These are phyloP conservation scores for Blastomussa wellsi DNA, from an alignment of 92 coral and sea anemone genomes.

Conservation along the genomic window DNA sequence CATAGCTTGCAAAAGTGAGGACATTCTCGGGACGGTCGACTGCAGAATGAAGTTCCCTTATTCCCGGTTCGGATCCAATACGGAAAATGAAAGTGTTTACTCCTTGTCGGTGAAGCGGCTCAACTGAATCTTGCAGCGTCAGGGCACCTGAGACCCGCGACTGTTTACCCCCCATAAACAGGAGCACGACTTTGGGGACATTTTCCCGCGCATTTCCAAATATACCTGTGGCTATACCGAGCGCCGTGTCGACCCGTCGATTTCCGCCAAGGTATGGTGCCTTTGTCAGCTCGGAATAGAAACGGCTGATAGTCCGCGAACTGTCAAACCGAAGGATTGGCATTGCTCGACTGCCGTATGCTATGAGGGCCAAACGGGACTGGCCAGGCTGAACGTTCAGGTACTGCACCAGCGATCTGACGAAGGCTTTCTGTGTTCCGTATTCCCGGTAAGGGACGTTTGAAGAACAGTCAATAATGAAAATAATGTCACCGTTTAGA, in stretches of 20 bases:
- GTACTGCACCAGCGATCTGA: conserved; percentile 24
- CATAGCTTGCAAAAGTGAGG: conserved; percentile 14
- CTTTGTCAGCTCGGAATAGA: conserved; percentile 30
- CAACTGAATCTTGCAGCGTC: conserved; percentile 51
- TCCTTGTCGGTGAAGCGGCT: conserved; percentile 52
- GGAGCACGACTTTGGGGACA: conserved; percentile 65
- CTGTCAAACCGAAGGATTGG: conserved; percentile 15
- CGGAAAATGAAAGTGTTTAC: conserved; percentile 66
- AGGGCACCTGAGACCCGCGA: conserved; percentile 47
- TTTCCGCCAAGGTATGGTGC: conserved; percentile 63
- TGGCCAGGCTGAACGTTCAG: conserved; percentile 33
- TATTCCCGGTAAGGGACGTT: conserved; percentile 30
- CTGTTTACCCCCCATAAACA: conserved; percentile 76
- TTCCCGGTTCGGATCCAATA: conserved; percentile 57
- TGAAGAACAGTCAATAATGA: conserved; percentile 33
- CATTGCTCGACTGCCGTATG: conserved; percentile 28
- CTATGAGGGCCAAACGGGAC: conserved; percentile 38
- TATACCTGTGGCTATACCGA: conserved; percentile 34
- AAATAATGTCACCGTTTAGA: conserved; percentile 37
- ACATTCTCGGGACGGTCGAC: conserved; percentile 47
- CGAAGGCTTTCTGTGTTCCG: conserved; percentile 31
- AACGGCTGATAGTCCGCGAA: background rate
- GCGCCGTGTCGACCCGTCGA: conserved; percentile 65
- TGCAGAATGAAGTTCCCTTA: conserved; percentile 36
- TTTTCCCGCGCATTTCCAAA: conserved; percentile 48